Evolutionary conservation across 2,888 invertebrate species (phyloP), one percentile per base, ranked within the genome.

Genomic region (Melanostoma mellinum): DNA sequence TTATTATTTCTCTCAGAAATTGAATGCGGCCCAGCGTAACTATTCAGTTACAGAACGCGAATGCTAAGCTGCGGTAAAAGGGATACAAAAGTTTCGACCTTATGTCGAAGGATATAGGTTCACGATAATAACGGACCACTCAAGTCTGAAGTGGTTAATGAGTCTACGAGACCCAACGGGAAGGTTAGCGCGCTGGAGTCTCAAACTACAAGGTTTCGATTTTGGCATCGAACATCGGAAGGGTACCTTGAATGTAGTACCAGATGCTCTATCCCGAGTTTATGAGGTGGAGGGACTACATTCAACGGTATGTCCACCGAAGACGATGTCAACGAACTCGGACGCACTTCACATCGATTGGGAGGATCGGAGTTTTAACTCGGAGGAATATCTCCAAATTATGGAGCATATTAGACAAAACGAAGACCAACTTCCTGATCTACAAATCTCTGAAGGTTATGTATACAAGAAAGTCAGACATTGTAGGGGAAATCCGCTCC

Each of bases 191-290:
- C 63, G 20, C 35, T 33, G 63, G 48, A 30, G 63, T 63, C 33
- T 52, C 1, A 53, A 53, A 35, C 35, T 53, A 0, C 53, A 35
- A 5, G 35, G 35, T 3, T 53, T 53, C 32, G 53, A 53, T 32
- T 53, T 53, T 35, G 35, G 30, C n/a, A 35, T 53, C 4, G 53
- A 53, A 32, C 53, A 53, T 35, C 53, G 53, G n/a, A 53, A 53
- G 9, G 53, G 53, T 35, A 53, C 53, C 0, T 53, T 35, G 3
- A 53, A 53, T 35, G 53, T 53, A 5, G 35, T 53, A 3, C 53
- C 53, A 5, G 53, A 53, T 35, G 53, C 35, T 5, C 53, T 53
- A 6, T 53, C 35, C 1, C 33, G 53, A 9, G 53, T 53, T 3
- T 53, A 55, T 10, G 32, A 55, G 6, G 35, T 35, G 20, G 53